These are phyloP conservation scores for Microcebus ravelobensis DNA, from an alignment of 2,113 vertebrate genomes.

Conservation along the genomic window DNA sequence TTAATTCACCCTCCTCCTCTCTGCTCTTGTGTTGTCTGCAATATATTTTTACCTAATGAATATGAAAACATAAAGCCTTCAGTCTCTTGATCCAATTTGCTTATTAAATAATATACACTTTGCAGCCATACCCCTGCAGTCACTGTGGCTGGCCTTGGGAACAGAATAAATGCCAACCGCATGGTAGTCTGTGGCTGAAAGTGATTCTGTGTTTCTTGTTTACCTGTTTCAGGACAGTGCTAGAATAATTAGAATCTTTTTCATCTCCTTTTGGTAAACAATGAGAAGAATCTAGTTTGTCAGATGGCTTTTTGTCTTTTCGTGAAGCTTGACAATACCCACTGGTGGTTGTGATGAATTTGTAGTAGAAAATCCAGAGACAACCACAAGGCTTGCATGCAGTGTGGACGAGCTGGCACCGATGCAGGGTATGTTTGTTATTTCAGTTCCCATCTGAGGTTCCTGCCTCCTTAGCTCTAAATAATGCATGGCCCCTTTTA, in stretches of 20 bases:
- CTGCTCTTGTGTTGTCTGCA: not conserved
- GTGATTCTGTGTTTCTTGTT: not conserved
- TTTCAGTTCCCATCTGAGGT: conserved; percentile 69
- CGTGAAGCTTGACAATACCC: conserved; percentile 20
- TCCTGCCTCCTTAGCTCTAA: conserved; percentile 55
- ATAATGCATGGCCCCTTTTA: conserved; percentile 66
- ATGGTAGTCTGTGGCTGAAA: rapidly evolving
- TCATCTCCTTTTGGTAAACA: conserved; percentile 32
- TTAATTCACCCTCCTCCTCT: not conserved
- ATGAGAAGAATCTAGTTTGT: conserved; percentile 42
- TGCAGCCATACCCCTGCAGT: not conserved
- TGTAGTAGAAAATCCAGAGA: conserved; percentile 70
- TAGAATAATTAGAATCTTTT: conserved; percentile 51
- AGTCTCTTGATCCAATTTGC: not conserved
- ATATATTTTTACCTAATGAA: not conserved
- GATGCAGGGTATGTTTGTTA: conserved; percentile 36
- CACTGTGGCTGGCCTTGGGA: not conserved
- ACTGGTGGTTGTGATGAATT: conserved; percentile 57
- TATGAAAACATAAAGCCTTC: not conserved
- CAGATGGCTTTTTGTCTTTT: conserved; percentile 51
- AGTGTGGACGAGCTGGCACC: conserved; percentile 49
- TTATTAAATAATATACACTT: not conserved
- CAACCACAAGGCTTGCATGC: not conserved
- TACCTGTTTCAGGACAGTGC: conserved; percentile 35
- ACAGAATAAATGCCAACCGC: not conserved